Percentiles rank a stretch among this genome's conserved stretches.
These are phyloP conservation scores for Dolichotis patagonum DNA, from an alignment of 2,113 vertebrate species.

Conservation along the genomic window DNA sequence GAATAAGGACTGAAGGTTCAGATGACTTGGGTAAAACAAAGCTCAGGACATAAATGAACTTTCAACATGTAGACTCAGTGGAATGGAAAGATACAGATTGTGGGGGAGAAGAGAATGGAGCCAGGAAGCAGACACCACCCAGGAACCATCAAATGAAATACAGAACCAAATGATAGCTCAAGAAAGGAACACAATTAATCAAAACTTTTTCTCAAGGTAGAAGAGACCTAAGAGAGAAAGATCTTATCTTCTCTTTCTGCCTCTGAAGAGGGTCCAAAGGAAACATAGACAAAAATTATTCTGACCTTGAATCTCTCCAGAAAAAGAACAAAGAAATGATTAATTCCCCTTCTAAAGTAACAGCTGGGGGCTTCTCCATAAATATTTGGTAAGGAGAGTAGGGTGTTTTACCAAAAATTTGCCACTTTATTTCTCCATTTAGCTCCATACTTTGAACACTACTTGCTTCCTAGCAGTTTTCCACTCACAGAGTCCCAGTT, in stretches of 20 bases:
- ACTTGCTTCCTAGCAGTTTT: neutral
- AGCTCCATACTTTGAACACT: neutral
- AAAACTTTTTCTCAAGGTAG: neutral
- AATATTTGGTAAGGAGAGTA: neutral
- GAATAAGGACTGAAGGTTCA: neutral
- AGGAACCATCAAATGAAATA: neutral
- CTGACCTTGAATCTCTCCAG: slow-evolving; percentile 29
- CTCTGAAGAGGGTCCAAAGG: neutral
- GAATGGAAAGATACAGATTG: neutral
- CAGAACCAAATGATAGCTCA: neutral
- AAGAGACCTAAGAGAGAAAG: neutral
- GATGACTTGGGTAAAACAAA: neutral
- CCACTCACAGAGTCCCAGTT: neutral
- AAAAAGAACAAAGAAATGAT: slow-evolving; percentile 1
- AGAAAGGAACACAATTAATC: neutral
- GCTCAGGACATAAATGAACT: neutral
- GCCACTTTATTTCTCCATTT: neutral
- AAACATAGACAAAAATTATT: neutral
- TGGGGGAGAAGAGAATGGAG: neutral
- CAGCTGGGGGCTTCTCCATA: slow-evolving; percentile 12
- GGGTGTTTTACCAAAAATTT: neutral
- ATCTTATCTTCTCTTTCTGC: neutral
- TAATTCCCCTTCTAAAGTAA: neutral
- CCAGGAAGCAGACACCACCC: neutral
- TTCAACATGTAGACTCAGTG: too few species aligned